Evolutionary conservation across 2,113 vertebrate species (phyloP).

Genomic region (Bungarus multicinctus): DNA sequence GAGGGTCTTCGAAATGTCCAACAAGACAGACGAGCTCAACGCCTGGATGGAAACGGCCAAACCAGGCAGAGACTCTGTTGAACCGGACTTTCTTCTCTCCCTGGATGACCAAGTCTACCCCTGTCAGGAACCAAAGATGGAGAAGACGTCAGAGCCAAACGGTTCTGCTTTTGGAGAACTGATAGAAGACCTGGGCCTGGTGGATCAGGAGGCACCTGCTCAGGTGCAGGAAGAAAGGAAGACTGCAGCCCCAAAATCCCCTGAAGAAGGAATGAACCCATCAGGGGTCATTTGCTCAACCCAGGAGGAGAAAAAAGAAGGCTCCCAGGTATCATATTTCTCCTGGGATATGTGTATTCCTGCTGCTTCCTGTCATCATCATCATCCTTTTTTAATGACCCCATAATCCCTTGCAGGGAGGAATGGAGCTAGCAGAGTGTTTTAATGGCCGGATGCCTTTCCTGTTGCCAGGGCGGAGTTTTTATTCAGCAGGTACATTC

Average conservation of each 20-base stretch:
- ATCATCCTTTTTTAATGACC: no score
- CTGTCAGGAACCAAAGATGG: not conserved
- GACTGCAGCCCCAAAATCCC: not conserved
- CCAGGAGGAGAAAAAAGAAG: not conserved
- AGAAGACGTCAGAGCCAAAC: fast-evolving
- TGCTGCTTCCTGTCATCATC: not conserved
- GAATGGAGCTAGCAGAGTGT: no score
- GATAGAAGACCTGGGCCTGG: not conserved
- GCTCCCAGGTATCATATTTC: not conserved
- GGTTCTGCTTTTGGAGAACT: not conserved
- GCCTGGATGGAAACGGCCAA: not conserved
- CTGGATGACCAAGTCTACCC: not conserved
- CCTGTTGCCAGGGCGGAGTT: no score
- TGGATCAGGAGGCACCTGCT: not conserved
- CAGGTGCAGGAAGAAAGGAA: not conserved
- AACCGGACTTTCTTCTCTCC: not conserved
- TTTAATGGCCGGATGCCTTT: no score
- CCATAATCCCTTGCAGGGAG: no score
- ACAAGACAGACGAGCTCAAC: not conserved
- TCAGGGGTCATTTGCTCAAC: not conserved
- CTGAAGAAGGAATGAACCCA: not conserved
- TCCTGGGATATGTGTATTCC: not conserved
- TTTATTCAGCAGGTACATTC: no score
- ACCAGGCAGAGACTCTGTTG: not conserved
- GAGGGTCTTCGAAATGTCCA: not conserved